Base-by-base conservation (phyloP, 2,113 vertebrate genomes). In the Mus spicilegus region DNA sequence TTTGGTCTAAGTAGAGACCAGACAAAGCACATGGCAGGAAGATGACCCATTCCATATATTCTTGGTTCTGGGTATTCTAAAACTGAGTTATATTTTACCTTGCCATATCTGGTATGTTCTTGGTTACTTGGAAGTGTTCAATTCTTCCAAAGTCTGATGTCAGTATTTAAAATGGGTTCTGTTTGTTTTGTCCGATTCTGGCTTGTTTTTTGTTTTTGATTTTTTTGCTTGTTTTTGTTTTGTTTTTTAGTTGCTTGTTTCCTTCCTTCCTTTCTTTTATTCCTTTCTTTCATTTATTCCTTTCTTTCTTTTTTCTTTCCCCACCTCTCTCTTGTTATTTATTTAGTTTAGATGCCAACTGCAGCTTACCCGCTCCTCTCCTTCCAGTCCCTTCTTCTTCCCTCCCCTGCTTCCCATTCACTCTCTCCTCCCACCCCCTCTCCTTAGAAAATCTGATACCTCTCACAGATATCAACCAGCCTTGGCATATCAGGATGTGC, bases 61-160 rank as follows among this genome's bases (percentile, higher is more conserved):
- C 65, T 87, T 56, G 42, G 24, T 46, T 82, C 51, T 95, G 22
- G 61, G 65, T 78, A 30, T 87, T 93, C 46, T 88, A 49, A 70
- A 16, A 89, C 2, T 69, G 67, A 88, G 19, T 39, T 92, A 39
- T 0, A 67, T 4, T 56, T 87, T 80, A 24, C 39, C 30, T 81
- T 70, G 39, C 39, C 63, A 33, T 89, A 89, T 58, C 46, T 91
- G 67, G 63, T 39, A 46, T 75, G 11, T 30, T 63, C 36, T 89
- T 84, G 70, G 49, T 87, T 88, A 87, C 11, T 70, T 78, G 39
- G 36, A 90, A 77, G 72, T n/a, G 63, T 58, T 30, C 28, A 81
- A 4, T 56, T 95, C 33, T 89, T 76, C 33, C 13, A 17, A 65
- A 89, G 54, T 5, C 54, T 39, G 16, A 33, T 89, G 49, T 70